phyloP scores from a whole-genome alignment of 2,113 vertebrate species.

The Ageneiosus marmoratus region DNA sequence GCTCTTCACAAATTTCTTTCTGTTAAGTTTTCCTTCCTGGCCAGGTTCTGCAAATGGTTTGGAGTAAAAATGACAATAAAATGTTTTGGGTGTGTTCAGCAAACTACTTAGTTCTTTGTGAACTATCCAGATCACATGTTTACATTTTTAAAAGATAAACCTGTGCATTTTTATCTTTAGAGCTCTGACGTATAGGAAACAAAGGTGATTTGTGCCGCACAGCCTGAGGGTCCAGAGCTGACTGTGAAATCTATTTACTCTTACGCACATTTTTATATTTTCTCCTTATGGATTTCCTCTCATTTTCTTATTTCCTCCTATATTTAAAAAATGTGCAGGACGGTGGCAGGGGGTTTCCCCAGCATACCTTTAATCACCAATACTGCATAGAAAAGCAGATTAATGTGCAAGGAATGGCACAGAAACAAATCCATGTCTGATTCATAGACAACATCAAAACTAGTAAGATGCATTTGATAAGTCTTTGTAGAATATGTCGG shows the following conservation, averaged over 20 bases:
- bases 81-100: neutral
- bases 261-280: neutral
- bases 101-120: neutral
- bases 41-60: neutral
- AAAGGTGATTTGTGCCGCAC: too few species aligned
- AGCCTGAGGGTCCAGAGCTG: neutral
- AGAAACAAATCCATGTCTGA: neutral
- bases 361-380: neutral
- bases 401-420: neutral
- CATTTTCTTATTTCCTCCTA: neutral
- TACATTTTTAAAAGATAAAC: neutral
- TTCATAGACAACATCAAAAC: neutral
- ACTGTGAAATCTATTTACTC: neutral
- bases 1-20: conserved; percentile 48
- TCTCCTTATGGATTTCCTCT: neutral
- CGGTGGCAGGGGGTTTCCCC: neutral
- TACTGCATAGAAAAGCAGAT: neutral
- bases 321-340: neutral
- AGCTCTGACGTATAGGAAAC: neutral
- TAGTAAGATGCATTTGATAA: neutral
- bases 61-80: too few species aligned
- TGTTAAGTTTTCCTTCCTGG: conserved; percentile 52
- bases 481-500: neutral
- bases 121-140: neutral
- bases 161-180: neutral